Conservation (phyloP, 1,140 invertebrate genomes). For the Drosophila pachea region DNA sequence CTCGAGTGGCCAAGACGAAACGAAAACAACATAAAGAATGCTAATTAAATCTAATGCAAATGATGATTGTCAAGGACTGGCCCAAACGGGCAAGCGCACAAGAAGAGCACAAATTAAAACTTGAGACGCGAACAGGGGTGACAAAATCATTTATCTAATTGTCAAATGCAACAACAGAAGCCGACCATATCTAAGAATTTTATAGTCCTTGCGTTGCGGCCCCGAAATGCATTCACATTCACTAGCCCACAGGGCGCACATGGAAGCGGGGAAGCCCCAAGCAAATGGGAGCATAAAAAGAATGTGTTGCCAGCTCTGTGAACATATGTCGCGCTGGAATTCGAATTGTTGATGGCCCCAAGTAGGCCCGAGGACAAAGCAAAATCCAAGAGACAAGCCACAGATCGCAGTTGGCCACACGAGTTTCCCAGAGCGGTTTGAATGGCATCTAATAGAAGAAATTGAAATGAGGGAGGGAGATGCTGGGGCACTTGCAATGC, state of each 20-base stretch:
- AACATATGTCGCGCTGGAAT: background rate
- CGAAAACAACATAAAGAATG: constrained; percentile 47
- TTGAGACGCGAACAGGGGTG: constrained; percentile 4
- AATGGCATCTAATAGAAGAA: background rate
- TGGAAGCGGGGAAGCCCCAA: background rate
- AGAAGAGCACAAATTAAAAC: constrained; percentile 6
- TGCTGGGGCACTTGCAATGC: constrained; percentile 3
- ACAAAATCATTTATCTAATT: constrained; percentile 18
- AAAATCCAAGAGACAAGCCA: background rate
- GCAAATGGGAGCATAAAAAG: background rate
- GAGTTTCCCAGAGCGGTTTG: background rate
- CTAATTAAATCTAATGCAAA: constrained; percentile 67
- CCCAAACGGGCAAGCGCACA: background rate
- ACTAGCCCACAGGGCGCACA: no score
- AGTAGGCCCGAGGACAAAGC: background rate
- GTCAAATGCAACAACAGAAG: background rate
- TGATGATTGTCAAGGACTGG: constrained; percentile 32
- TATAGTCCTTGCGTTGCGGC: background rate
- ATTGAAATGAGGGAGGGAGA: background rate
- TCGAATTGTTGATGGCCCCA: background rate
- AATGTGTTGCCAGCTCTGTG: constrained; percentile 3
- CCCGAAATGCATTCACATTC: constrained; percentile 6
- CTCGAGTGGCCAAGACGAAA: constrained; percentile 12
- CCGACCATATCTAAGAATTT: background rate
- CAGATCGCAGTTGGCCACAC: background rate